Percentiles rank a stretch among this genome's conserved stretches.
These are phyloP conservation scores for Patella depressa DNA, from an alignment of 2,888 invertebrate species.

Conservation along the genomic window DNA sequence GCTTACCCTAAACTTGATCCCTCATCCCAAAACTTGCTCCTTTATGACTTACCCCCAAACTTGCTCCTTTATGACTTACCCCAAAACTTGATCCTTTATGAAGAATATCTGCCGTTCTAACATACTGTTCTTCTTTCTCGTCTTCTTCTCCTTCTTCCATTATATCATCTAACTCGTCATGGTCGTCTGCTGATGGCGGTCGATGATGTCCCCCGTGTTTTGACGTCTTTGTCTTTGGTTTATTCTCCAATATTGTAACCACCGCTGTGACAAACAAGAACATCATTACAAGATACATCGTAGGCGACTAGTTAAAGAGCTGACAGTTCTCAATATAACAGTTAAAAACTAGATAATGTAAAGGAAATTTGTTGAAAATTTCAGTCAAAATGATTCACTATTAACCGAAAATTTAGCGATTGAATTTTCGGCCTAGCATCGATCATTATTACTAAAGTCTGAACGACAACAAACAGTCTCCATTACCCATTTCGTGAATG, in stretches of 20 bases:
- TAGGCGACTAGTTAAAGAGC: too few species aligned
- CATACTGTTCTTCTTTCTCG: constrained; percentile 43
- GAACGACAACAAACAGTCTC: too few species aligned
- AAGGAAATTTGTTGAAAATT: too few species aligned
- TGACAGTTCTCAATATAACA: too few species aligned
- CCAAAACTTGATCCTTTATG: constrained; percentile 63
- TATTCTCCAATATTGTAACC: constrained; percentile 47
- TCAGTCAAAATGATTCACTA: too few species aligned
- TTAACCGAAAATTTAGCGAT: too few species aligned
- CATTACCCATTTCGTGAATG: too few species aligned
- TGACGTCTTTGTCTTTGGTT: not conserved
- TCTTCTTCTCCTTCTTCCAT: constrained; percentile 19
- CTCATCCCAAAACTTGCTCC: not conserved
- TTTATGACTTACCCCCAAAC: constrained; percentile 55
- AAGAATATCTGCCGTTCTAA: constrained; percentile 50
- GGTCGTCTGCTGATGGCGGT: not conserved
- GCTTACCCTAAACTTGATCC: not conserved
- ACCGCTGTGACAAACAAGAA: constrained; percentile 41
- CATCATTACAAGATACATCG: too few species aligned
- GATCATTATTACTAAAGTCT: too few species aligned
- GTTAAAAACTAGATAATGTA: too few species aligned
- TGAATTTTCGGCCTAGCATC: too few species aligned
- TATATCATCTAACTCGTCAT: not conserved
- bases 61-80: constrained; percentile 44
- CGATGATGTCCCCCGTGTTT: too few species aligned